A percentile compares a stretch with the other conserved stretches of the same genome.
phyloP scores from a whole-genome alignment of 1,140 invertebrate genomes.

The Drosophila leontia region DNA sequence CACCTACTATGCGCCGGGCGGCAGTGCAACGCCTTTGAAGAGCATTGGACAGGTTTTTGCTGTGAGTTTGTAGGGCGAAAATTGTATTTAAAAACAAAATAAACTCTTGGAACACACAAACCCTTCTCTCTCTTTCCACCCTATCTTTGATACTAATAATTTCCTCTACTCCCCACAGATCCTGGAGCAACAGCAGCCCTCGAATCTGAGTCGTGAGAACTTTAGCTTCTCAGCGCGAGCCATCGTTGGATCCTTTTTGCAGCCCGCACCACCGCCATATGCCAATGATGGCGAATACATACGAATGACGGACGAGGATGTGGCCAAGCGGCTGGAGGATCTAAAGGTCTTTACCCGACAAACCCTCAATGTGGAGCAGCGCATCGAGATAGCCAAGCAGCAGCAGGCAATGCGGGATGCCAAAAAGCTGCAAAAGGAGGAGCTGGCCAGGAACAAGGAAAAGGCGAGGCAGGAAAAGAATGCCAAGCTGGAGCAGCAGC shows the following conservation, averaged over 20 bases:
- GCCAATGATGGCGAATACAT: constrained; percentile 86
- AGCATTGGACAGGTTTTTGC: constrained; percentile 86
- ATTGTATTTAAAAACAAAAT: constrained; percentile 21
- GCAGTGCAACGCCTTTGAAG: constrained; percentile 85
- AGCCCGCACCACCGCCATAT: constrained; percentile 87
- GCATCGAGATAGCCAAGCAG: constrained; percentile 88
- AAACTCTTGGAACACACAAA: neutral
- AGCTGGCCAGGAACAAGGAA: constrained; percentile 85
- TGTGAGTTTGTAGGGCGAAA: constrained; percentile 85
- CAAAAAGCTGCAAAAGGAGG: constrained; percentile 86
- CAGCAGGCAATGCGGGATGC: constrained; percentile 88
- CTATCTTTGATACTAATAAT: neutral
- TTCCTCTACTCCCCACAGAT: constrained; percentile 86
- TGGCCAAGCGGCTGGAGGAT: constrained; percentile 86
- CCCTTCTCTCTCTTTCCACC: too few species aligned
- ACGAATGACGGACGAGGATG: constrained; percentile 88
- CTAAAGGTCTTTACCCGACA: constrained; percentile 83
- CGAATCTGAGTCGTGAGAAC: constrained; percentile 92
- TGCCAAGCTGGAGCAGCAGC: constrained; percentile 91
- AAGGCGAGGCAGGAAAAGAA: constrained; percentile 88
- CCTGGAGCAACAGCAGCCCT: constrained; percentile 91
- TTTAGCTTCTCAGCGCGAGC: constrained; percentile 96
- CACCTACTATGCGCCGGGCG: constrained; percentile 94
- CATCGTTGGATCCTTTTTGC: constrained; percentile 95
- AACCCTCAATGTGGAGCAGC: constrained; percentile 88